Evolutionary conservation across 1,140 invertebrate species (phyloP).

Genomic region (Hetaerina americana): DNA sequence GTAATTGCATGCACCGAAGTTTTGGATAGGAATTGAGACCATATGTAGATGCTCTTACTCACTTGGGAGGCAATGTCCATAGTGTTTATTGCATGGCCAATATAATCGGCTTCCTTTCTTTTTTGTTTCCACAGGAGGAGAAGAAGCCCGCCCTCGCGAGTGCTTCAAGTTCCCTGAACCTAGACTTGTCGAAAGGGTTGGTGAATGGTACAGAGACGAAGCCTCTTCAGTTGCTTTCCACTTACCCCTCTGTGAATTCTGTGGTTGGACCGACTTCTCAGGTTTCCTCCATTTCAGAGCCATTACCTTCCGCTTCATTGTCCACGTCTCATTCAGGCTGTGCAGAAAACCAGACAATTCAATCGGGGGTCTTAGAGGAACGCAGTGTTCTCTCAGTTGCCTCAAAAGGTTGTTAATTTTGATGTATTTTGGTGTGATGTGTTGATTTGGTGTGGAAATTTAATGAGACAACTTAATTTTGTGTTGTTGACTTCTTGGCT

Average conservation of each 20-base stretch:
- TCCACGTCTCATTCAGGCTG: background rate
- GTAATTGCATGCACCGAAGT: too few relatives aligned
- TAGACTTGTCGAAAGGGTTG: constrained; percentile 1
- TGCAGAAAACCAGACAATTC: background rate
- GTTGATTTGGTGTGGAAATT: too few relatives aligned
- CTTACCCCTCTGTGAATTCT: constrained; percentile 30
- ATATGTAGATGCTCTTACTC: background rate
- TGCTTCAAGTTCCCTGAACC: background rate
- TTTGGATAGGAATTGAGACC: too few relatives aligned
- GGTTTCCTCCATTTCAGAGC: background rate
- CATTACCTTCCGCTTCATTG: background rate
- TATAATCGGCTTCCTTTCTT: too few relatives aligned
- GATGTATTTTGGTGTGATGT: too few relatives aligned
- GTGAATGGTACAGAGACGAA: constrained; percentile 28
- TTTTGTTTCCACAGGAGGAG: background rate
- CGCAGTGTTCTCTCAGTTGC: too few relatives aligned
- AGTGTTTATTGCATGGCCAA: background rate
- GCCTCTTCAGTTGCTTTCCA: constrained; percentile 24
- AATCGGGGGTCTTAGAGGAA: background rate
- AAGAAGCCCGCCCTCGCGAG: background rate
- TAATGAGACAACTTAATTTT: too few relatives aligned
- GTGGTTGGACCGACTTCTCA: constrained; percentile 16
- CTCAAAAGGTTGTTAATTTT: too few relatives aligned
- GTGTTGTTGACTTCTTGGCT: too few relatives aligned
- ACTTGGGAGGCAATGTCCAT: background rate